Percentiles rank a stretch among this genome's conserved stretches.
These are phyloP conservation scores for Pampusana beccarii DNA, from an alignment of 2,113 vertebrate species.

Conservation along the genomic window DNA sequence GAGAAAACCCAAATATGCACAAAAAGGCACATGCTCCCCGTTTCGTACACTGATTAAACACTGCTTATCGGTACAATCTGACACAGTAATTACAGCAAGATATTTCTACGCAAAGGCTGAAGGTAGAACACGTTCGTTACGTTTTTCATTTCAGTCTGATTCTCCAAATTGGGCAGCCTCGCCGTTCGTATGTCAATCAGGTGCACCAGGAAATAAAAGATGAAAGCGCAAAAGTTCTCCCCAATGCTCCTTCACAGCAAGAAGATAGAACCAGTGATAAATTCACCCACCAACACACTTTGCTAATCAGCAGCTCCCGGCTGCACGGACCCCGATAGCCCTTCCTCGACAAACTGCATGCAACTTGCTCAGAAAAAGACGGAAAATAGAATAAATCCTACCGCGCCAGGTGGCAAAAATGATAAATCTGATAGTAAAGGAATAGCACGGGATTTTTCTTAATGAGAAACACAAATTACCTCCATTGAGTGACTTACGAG, in stretches of 20 bases:
- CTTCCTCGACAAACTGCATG: background rate
- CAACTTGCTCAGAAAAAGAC: background rate
- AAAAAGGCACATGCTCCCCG: background rate
- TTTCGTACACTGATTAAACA: background rate
- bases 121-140: background rate
- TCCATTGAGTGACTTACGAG: background rate
- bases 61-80: background rate
- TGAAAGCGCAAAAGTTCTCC: background rate
- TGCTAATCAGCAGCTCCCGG: background rate
- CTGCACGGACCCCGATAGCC: background rate
- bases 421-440: background rate
- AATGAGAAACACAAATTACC: background rate
- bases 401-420: background rate
- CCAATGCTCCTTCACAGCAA: background rate
- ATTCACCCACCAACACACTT: background rate
- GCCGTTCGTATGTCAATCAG: background rate
- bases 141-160: background rate
- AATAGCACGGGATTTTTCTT: background rate
- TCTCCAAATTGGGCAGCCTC: background rate
- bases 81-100: background rate
- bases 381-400: background rate
- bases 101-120: background rate
- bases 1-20: background rate
- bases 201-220: constrained; percentile 4
- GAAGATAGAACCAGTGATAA: background rate